Conservation (phyloP, 2,113 vertebrate species). For the Megatriorchis doriae region DNA sequence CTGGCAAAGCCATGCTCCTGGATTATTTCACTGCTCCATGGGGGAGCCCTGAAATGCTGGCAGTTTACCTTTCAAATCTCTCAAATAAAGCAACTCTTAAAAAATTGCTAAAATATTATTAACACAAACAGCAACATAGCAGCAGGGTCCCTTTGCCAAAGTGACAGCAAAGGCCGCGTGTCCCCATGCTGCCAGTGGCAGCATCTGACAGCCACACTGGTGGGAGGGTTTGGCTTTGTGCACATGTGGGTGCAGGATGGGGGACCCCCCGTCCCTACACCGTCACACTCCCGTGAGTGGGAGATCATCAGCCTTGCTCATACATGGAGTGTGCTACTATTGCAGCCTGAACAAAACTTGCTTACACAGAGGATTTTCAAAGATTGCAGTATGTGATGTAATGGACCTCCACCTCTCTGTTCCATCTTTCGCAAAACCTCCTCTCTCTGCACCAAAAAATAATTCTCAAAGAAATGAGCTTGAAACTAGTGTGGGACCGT, state of each 20-base stretch:
- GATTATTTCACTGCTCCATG: neutral
- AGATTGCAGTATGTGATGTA: rapidly evolving
- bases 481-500: neutral
- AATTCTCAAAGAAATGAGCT: neutral
- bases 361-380: neutral
- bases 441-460: neutral
- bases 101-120: neutral
- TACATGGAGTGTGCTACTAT: rapidly evolving
- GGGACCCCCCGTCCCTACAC: rapidly evolving
- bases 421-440: neutral
- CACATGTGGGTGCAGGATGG: rapidly evolving
- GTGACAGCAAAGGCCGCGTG: neutral
- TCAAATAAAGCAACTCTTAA: neutral
- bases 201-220: rapidly evolving
- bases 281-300: rapidly evolving
- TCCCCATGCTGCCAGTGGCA: neutral
- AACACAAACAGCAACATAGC: neutral
- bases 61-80: neutral
- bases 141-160: constrained; percentile 1
- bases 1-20: neutral
- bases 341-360: neutral
- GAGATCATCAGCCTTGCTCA: neutral
- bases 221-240: neutral
- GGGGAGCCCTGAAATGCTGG: neutral
- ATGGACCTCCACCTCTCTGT: neutral